Percentiles rank a stretch among this genome's conserved stretches.
These are phyloP conservation scores for Merluccius polli DNA, from an alignment of 2,797 vertebrate genomes.

Conservation along the genomic window DNA sequence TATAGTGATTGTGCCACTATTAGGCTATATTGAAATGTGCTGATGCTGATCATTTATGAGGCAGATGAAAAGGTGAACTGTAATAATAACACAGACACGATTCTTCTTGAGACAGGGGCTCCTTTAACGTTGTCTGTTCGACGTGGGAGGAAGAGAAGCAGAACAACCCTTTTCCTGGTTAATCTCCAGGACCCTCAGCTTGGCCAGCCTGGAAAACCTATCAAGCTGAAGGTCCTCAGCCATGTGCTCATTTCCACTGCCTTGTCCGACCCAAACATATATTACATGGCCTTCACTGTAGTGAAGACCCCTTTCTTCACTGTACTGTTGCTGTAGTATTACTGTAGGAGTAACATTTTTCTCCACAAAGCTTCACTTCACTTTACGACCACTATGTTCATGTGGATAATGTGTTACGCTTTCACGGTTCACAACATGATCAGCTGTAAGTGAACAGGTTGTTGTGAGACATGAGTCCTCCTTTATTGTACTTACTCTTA, in stretches of 20 bases:
- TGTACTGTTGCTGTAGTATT: background rate
- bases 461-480: too few relatives aligned
- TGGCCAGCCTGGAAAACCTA: conserved; percentile 51
- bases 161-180: conserved; percentile 42
- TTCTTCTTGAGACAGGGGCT: background rate
- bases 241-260: background rate
- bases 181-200: conserved; percentile 56
- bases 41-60: background rate
- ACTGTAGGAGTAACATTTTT: too few relatives aligned
- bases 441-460: background rate
- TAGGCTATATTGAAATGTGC: background rate
- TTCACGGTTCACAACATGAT: background rate
- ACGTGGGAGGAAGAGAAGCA: conserved; percentile 26
- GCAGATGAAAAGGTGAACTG: background rate
- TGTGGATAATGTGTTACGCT: background rate
- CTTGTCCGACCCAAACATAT: background rate
- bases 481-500: background rate
- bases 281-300: background rate
- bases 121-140: conserved; percentile 8
- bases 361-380: background rate
- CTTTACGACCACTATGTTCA: background rate
- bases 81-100: background rate
- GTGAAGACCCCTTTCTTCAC: too few relatives aligned
- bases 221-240: background rate
- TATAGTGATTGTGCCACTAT: background rate